These are phyloP conservation scores for Hystrix cristata DNA, from an alignment of 2,113 vertebrate genomes.

Conservation along the genomic window DNA sequence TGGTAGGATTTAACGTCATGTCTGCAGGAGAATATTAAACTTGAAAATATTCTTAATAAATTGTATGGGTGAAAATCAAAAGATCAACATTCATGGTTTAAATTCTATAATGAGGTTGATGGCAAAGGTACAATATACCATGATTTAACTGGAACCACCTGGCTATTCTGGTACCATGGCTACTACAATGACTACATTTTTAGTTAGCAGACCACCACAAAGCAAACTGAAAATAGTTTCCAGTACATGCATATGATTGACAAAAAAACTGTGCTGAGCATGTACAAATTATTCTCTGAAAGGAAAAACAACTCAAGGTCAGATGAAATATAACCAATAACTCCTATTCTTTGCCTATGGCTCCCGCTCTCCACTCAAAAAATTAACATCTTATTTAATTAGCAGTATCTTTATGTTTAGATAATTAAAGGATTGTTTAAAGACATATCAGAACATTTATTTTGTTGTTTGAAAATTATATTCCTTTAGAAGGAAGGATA, in stretches of 20 bases:
- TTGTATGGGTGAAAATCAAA: neutral
- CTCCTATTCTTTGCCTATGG: conserved; percentile 64
- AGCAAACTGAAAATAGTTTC: conserved; percentile 65
- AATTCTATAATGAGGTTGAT: conserved; percentile 37
- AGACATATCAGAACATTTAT: conserved; percentile 61
- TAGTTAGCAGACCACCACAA: conserved; percentile 75
- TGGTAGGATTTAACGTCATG: neutral
- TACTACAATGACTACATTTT: conserved; percentile 57
- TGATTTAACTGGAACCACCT: conserved; percentile 72
- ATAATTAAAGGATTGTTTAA: conserved; percentile 57
- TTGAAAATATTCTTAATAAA: conserved; percentile 30
- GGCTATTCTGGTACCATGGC: neutral
- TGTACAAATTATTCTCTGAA: conserved; percentile 54
- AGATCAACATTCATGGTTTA: conserved; percentile 33
- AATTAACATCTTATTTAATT: conserved; percentile 62
- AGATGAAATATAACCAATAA: conserved; percentile 76
- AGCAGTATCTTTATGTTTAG: conserved; percentile 38
- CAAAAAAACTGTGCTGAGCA: neutral
- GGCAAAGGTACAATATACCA: conserved; percentile 46
- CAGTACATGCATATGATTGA: neutral
- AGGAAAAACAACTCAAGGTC: conserved; percentile 69
- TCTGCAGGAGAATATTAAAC: neutral
- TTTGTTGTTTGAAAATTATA: conserved; percentile 64
- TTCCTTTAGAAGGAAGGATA: conserved; percentile 60
- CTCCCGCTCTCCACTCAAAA: conserved; percentile 54